These are phyloP conservation scores for Cromileptes altivelis DNA, from an alignment of 2,113 vertebrate genomes.

Conservation along the genomic window DNA sequence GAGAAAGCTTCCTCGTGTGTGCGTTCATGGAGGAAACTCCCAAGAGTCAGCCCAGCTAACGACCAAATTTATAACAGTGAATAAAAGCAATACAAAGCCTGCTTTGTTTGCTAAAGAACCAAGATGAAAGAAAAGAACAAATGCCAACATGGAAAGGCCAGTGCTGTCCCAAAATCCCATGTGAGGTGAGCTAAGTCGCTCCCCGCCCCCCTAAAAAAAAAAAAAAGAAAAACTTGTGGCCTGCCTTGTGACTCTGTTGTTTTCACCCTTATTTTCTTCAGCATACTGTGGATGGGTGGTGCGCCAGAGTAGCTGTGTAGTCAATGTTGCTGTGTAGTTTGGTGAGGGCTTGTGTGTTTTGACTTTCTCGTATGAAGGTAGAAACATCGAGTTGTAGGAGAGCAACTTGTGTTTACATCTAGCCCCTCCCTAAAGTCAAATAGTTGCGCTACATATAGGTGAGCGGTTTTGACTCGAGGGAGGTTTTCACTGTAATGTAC, in stretches of 20 bases:
- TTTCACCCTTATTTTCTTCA: slow-evolving; percentile 38
- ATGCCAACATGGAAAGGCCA: slow-evolving; percentile 28
- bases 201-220: not conserved
- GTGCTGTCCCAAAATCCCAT: not conserved
- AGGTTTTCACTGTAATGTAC: slow-evolving; percentile 45
- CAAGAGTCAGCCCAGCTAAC: not conserved
- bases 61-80: slow-evolving; percentile 2
- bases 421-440: slow-evolving; percentile 19
- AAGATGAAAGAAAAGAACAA: slow-evolving; percentile 6
- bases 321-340: slow-evolving; percentile 18
- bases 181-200: slow-evolving; percentile 31
- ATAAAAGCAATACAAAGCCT: slow-evolving; percentile 24
- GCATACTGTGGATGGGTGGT: not conserved
- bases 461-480: slow-evolving; percentile 22
- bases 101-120: slow-evolving; percentile 47
- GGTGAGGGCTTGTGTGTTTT: slow-evolving; percentile 36
- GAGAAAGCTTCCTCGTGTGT: not conserved
- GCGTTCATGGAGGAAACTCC: not conserved
- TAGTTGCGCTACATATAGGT: not conserved
- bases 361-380: slow-evolving; percentile 22
- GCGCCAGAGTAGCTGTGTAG: slow-evolving; percentile 21
- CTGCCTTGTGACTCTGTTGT: slow-evolving; percentile 53
- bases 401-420: slow-evolving; percentile 50
- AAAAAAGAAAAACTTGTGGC: slow-evolving; percentile 5
- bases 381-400: not conserved